Base-by-base conservation (phyloP, 2,113 vertebrate genomes). In the Sialia sialis region DNA sequence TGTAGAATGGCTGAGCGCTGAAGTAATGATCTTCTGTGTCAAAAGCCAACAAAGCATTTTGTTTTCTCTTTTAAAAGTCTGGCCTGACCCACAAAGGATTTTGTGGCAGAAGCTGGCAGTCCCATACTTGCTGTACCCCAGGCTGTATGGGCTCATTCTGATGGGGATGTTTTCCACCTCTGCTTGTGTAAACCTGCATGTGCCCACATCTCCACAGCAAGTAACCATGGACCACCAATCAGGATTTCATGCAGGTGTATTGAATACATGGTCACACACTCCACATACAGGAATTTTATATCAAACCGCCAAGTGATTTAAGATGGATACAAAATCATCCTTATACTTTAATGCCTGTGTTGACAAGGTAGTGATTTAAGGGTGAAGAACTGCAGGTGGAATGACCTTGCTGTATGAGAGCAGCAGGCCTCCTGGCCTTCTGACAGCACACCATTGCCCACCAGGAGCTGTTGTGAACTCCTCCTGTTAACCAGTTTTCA, bases 21-120 rank as follows among this genome's bases (percentile, higher is more conserved):
- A 95, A 95, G 93, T 95, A 91, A 93, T 93, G 74, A 79, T 77
- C 91, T 79, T 78, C 90, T 84, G 26, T 96, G 68, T 93, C 59
- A 93, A 93, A 96, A 94, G 90, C 90, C 85, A 90, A 78, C 90
- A 94, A 88, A 95, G 94, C 90, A 36, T 83, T 94, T 96, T 91
- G 74, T 93, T 91, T 94, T 91, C 84, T 76, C 78, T 94, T 92
- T 83, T 58, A 52, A 93, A 94, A 87, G 63, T 90, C 63, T 83
- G 75, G 46, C 54, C 39, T 73, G 43, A 34, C 58, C 54, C 55
- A 75, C 63, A 94, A 66, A 59, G 72, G 75, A 18, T 74, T 94
- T 83, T 77, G 79, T 88, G 59, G 55, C 90, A 94, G 82, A 80
- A 87, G 63, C 82, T 94, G 84, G 75, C 66, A 54, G 68, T 74